Evolutionary conservation across 2,888 invertebrate species (phyloP), one percentile per base, ranked within the genome.

Genomic region (Buathra laborator): DNA sequence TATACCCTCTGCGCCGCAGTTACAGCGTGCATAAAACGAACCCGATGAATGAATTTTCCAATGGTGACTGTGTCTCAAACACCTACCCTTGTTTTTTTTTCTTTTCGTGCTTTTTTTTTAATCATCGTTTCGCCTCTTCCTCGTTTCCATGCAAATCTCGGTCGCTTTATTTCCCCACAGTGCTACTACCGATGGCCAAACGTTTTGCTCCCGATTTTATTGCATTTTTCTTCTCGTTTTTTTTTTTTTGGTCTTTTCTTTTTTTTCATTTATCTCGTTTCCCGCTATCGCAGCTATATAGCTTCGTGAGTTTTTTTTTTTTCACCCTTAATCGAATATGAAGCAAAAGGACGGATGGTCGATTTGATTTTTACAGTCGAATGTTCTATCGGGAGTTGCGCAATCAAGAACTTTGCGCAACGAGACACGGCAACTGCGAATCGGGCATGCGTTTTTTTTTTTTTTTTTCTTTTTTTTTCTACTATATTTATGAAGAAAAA

Each of bases 141-240:
- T 84, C 84, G 84, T 84, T 84, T 84, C 70, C 80, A 84, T 84
- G 84, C 76, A 84, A 84, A 84, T 84, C 76, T 75, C 64, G 46
- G 6, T 48, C 62, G 29, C 71, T 78, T 74, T 74, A 66, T 67
- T 75, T 72, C 68, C 43, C 62, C 19, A 37, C 67, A 51, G 46
- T 71, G 43, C 29, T 59, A 56, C 59, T 62, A 70, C 72, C 59
- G 48, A 78, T 64, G 75, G 70, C 64, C 74, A 70, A 79, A 75
- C 75, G 78, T 83, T 81, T 37, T 78, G 66, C 66, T 51, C 44
- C 71, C 77, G 37, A 75, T 70, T 64, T 80, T 78, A 71, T 79
- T 79, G 70, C 64, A 70, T 75, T 75, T 71, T n/a, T 12, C 75
- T 5, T 62, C 67, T 56, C 53, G 53, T 4, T 29, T 29, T 12